These are phyloP conservation scores for Sebastes ruberrimus DNA, from an alignment of 2,797 vertebrate species.

Conservation along the genomic window DNA sequence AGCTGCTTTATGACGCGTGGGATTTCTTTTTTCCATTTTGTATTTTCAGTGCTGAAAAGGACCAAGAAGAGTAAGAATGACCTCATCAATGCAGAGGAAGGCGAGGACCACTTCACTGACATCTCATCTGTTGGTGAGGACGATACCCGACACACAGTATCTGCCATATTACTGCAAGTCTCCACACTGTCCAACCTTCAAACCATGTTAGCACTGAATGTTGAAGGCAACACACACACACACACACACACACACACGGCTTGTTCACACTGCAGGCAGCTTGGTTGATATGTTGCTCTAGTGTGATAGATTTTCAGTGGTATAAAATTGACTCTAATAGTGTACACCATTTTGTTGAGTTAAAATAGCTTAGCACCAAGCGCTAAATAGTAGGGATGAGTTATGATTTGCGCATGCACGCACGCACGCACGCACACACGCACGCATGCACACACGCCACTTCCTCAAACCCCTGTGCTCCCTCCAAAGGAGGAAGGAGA, in stretches of 20 bases:
- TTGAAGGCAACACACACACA: not conserved
- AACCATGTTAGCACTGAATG: not conserved
- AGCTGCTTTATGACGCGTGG: not conserved
- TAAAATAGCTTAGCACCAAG: not conserved
- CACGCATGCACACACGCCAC: too few relatives aligned
- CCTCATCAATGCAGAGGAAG: constrained; percentile 95
- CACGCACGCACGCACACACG: too few relatives aligned
- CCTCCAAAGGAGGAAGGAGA: too few relatives aligned
- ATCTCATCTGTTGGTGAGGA: constrained; percentile 95
- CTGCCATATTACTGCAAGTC: not conserved
- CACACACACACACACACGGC: not conserved
- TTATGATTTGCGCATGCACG: too few relatives aligned
- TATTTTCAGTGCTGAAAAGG: constrained; percentile 91
- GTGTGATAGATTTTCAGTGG: not conserved
- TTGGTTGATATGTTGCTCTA: not conserved
- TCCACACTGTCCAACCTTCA: not conserved
- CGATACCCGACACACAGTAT: not conserved
- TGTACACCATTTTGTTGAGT: not conserved
- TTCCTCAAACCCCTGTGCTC: too few relatives aligned
- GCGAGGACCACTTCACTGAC: constrained; percentile 94
- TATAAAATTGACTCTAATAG: not conserved
- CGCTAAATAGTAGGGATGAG: too few relatives aligned
- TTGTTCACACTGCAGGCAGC: not conserved
- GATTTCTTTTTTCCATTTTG: not conserved
- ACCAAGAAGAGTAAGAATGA: constrained; percentile 95